Conservation (phyloP, 2,113 vertebrate genomes). For the Dissostichus mawsoni region DNA sequence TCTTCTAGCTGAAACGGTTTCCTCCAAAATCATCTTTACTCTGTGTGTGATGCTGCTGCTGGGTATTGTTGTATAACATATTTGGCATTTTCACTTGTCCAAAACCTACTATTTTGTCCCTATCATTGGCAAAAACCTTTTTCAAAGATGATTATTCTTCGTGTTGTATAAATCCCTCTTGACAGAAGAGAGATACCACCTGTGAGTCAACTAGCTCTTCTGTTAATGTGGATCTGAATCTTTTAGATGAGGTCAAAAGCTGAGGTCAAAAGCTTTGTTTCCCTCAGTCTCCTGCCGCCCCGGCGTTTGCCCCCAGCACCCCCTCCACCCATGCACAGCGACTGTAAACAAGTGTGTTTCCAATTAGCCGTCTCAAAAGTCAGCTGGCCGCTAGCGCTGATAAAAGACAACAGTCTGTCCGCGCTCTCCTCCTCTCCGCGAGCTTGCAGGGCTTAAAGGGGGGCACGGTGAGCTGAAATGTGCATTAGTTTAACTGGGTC, state of each 20-base stretch:
- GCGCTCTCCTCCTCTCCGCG: slow-evolving; percentile 3
- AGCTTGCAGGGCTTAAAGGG: slow-evolving; percentile 30
- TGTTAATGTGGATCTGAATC: slow-evolving; percentile 10
- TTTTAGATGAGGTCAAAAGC: too few species aligned
- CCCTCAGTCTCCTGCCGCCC: slow-evolving; percentile 27
- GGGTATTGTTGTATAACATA: too few species aligned
- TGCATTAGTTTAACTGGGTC: slow-evolving; percentile 64
- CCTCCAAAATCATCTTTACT: background rate
- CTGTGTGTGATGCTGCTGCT: background rate
- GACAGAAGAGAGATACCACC: slow-evolving; percentile 27
- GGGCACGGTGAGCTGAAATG: slow-evolving; percentile 36
- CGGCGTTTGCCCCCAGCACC: slow-evolving; percentile 41
- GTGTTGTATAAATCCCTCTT: background rate
- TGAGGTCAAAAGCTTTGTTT: background rate
- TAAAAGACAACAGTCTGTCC: slow-evolving; percentile 53
- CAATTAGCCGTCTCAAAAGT: slow-evolving; percentile 62
- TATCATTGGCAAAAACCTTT: background rate
- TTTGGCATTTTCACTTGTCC: background rate
- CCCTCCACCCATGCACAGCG: slow-evolving; percentile 28
- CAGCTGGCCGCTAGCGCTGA: slow-evolving; percentile 50
- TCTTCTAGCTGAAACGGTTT: too few species aligned
- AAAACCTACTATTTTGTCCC: background rate
- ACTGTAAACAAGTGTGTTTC: slow-evolving; percentile 77
- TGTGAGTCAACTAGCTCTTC: background rate
- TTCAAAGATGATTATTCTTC: background rate